Conservation (phyloP, 2,797 vertebrate species). For the Anas acuta region DNA sequence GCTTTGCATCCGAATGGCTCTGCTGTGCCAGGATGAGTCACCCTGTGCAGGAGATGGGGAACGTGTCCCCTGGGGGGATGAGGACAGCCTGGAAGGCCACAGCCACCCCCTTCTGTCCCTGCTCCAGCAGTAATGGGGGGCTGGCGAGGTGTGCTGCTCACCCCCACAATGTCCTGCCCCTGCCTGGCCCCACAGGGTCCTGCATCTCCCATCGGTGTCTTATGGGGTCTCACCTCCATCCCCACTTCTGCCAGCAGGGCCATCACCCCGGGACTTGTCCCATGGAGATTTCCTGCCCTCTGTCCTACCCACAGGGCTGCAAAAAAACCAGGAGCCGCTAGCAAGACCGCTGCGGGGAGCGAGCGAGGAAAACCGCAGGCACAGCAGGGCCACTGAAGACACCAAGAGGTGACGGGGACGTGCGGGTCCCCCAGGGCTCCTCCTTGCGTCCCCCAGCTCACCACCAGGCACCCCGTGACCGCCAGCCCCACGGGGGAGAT, state of each 20-base stretch:
- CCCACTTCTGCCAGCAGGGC: neutral
- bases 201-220: neutral
- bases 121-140: neutral
- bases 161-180: fast-evolving
- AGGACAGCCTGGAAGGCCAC: neutral
- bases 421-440: fast-evolving
- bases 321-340: no score
- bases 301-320: neutral
- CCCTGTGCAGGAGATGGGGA: neutral
- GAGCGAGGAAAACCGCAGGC: neutral
- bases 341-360: neutral
- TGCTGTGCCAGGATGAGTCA: constrained; percentile 36
- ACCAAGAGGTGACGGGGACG: fast-evolving
- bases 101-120: neutral
- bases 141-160: neutral
- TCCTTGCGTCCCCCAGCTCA: neutral
- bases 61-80: neutral
- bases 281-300: neutral
- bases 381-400: neutral
- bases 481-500: constrained; percentile 65
- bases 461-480: neutral
- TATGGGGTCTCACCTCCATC: neutral
- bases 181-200: neutral
- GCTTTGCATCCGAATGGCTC: constrained; percentile 38
- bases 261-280: fast-evolving